A percentile compares a stretch with the other conserved stretches of the same genome.
Evolutionary conservation across 2,888 invertebrate species (phyloP).

Genomic region (Aphidius colemani): DNA sequence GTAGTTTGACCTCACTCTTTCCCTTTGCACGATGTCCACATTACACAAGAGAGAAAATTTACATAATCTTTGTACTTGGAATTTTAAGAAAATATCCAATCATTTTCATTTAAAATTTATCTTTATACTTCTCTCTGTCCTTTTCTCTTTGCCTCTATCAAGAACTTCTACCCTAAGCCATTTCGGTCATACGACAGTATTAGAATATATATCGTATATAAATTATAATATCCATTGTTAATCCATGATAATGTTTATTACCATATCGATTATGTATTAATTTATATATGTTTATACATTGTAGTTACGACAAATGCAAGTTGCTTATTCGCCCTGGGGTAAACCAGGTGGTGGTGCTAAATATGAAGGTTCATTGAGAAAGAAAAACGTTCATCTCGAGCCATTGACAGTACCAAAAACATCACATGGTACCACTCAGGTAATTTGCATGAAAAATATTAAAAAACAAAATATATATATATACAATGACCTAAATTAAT

Average conservation of each 20-base stretch:
- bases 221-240: too few relatives aligned
- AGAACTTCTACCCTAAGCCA: too few relatives aligned
- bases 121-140: too few relatives aligned
- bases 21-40: too few relatives aligned
- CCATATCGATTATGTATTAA: not conserved
- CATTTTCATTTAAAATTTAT: too few relatives aligned
- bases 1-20: too few relatives aligned
- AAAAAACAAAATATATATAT: not conserved
- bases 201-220: too few relatives aligned
- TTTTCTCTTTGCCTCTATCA: too few relatives aligned
- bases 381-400: slow-evolving; percentile 70
- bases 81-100: too few relatives aligned
- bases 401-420: slow-evolving; percentile 55
- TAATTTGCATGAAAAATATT: slow-evolving; percentile 20
- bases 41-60: too few relatives aligned
- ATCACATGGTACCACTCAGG: slow-evolving; percentile 31
- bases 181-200: too few relatives aligned
- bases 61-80: too few relatives aligned
- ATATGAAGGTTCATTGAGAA: slow-evolving; percentile 67
- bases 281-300: slow-evolving; percentile 26
- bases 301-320: slow-evolving; percentile 72
- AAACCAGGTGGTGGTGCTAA: slow-evolving; percentile 77
- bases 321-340: slow-evolving; percentile 80
- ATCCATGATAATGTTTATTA: not conserved
- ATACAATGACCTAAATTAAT: not conserved